Evolutionary conservation across 2,888 invertebrate genomes (phyloP).

Genomic region (Euzetes globulus): DNA sequence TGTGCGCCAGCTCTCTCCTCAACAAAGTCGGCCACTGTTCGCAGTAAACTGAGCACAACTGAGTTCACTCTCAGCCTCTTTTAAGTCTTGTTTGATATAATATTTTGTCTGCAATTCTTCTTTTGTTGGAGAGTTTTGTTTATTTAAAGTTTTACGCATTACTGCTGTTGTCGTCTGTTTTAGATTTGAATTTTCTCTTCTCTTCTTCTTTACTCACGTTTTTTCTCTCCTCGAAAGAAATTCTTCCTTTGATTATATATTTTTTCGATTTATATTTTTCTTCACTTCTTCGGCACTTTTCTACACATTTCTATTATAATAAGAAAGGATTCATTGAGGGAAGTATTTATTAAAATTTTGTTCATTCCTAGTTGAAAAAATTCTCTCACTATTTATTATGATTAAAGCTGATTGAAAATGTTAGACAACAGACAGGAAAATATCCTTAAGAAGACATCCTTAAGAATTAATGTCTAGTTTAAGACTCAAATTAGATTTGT

Average conservation of each 20-base stretch:
- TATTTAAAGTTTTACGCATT: slow-evolving; percentile 9
- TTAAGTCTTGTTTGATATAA: background rate
- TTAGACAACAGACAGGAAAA: background rate
- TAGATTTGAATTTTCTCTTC: background rate
- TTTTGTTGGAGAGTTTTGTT: background rate
- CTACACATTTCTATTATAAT: background rate
- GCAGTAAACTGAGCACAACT: background rate
- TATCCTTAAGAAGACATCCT: background rate
- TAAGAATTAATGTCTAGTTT: background rate
- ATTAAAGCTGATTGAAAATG: background rate
- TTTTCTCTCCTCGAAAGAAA: background rate
- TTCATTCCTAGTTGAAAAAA: background rate
- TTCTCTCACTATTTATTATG: background rate
- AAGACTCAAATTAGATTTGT: background rate
- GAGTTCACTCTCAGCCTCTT: background rate
- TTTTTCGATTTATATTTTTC: background rate
- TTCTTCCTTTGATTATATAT: background rate
- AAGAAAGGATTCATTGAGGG: background rate
- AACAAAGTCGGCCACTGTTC: background rate
- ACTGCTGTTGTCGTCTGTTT: background rate
- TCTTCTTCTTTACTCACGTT: background rate
- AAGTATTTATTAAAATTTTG: background rate
- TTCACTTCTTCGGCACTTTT: background rate
- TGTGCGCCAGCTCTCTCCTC: background rate
- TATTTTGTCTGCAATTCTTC: background rate